These are phyloP conservation scores for Julus scandinavius DNA, from an alignment of 2,888 invertebrate genomes.

Conservation along the genomic window DNA sequence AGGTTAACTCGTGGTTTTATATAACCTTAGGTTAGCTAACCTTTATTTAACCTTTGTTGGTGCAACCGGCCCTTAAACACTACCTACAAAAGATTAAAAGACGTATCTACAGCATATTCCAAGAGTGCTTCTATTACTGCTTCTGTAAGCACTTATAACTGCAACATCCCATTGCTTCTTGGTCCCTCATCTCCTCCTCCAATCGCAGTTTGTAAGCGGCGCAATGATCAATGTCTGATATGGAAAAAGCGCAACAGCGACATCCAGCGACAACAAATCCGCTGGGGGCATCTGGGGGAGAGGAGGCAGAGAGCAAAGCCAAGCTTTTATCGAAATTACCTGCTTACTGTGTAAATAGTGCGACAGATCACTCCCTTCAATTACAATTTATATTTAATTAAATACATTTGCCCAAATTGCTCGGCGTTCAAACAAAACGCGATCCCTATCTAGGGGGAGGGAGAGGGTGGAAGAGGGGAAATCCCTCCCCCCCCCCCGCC, in stretches of 20 bases:
- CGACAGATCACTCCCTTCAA: slow-evolving; percentile 59
- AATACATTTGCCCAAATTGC: slow-evolving; percentile 48
- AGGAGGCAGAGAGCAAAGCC: neutral
- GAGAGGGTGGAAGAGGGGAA: neutral
- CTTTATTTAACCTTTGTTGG: no score
- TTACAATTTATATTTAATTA: slow-evolving; percentile 58
- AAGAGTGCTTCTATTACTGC: no score
- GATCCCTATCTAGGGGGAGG: neutral
- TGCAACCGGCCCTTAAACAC: no score
- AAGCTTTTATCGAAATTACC: slow-evolving; percentile 52
- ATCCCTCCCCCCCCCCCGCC: no score
- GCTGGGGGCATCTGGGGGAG: neutral
- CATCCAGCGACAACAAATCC: neutral
- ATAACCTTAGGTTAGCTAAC: no score
- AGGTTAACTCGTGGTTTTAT: no score
- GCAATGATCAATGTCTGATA: neutral
- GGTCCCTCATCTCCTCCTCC: no score
- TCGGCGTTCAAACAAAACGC: slow-evolving; percentile 54
- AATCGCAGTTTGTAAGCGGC: neutral
- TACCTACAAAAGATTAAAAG: no score
- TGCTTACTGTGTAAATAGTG: slow-evolving; percentile 48
- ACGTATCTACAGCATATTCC: no score
- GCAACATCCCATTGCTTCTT: no score
- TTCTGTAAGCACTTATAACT: no score
- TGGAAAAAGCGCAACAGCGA: neutral